Conservation (phyloP, 2,888 invertebrate genomes). For the Leptinotarsa tumamoca region DNA sequence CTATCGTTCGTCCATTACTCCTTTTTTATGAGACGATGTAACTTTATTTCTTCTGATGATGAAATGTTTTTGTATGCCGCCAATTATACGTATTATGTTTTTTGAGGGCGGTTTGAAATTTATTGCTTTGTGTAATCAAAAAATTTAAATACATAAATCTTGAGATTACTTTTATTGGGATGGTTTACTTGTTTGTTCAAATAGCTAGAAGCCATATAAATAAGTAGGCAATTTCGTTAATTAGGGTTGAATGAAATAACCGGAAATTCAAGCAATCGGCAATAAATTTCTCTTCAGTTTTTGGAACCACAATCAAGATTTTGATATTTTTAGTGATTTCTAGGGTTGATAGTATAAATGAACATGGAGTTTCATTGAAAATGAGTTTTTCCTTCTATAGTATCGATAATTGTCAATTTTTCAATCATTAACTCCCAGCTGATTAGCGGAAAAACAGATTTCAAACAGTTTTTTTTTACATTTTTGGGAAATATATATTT, state of each 20-base stretch:
- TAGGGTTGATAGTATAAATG: rapidly evolving
- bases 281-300: not conserved
- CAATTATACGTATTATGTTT: slow-evolving; percentile 39
- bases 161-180: slow-evolving; percentile 28
- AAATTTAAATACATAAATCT: slow-evolving; percentile 40
- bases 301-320: not conserved
- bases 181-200: slow-evolving; percentile 23
- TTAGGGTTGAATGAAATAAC: slow-evolving; percentile 6
- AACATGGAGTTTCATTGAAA: too few species aligned
- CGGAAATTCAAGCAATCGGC: not conserved
- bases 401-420: too few species aligned
- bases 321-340: not conserved
- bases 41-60: slow-evolving; percentile 35
- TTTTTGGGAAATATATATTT: too few species aligned
- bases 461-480: too few species aligned
- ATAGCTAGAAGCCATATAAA: slow-evolving; percentile 23
- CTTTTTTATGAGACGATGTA: slow-evolving; percentile 30
- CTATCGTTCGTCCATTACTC: slow-evolving; percentile 39
- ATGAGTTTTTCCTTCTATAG: too few species aligned
- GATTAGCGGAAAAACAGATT: too few species aligned
- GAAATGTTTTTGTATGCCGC: slow-evolving; percentile 37
- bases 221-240: slow-evolving; percentile 8
- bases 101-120: slow-evolving; percentile 31
- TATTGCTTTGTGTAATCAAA: slow-evolving; percentile 32
- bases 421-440: too few species aligned